These are phyloP conservation scores for Atherinomorus stipes DNA, from an alignment of 2,113 vertebrate species.

Conservation along the genomic window DNA sequence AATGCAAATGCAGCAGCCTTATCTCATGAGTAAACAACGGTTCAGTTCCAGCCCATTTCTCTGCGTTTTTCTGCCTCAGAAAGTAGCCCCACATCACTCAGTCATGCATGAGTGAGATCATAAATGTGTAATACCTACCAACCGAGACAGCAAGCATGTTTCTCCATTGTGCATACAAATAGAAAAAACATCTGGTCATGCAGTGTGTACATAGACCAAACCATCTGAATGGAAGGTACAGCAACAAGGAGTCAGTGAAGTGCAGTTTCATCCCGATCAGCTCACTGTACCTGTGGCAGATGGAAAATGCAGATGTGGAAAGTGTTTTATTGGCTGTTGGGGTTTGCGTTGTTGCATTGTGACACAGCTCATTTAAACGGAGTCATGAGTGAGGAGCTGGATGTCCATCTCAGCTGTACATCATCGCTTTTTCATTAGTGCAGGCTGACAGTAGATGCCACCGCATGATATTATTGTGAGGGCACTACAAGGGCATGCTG, in stretches of 20 bases:
- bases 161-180: too few relatives aligned
- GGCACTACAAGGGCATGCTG: slow-evolving; percentile 54
- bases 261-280: too few relatives aligned
- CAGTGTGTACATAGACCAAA: neutral
- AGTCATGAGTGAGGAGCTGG: slow-evolving; percentile 27
- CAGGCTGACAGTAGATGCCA: slow-evolving; percentile 27
- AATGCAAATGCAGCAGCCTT: slow-evolving; percentile 39
- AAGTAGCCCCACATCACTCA: slow-evolving; percentile 1
- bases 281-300: neutral
- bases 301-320: neutral
- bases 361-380: slow-evolving; percentile 34
- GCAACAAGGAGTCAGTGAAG: too few relatives aligned
- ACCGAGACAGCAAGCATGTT: too few relatives aligned
- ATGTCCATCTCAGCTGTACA: slow-evolving; percentile 44
- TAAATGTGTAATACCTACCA: slow-evolving; percentile 8
- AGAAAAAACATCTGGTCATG: too few relatives aligned
- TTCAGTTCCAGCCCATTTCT: slow-evolving; percentile 61
- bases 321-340: slow-evolving; percentile 31
- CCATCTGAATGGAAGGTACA: too few relatives aligned
- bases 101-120: neutral
- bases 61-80: slow-evolving; percentile 36
- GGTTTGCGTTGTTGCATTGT: slow-evolving; percentile 25
- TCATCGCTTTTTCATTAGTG: slow-evolving; percentile 68
- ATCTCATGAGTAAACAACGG: slow-evolving; percentile 42
- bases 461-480: slow-evolving; percentile 40